Conservation (phyloP, 2,113 vertebrate species). For the Crocuta crocuta region DNA sequence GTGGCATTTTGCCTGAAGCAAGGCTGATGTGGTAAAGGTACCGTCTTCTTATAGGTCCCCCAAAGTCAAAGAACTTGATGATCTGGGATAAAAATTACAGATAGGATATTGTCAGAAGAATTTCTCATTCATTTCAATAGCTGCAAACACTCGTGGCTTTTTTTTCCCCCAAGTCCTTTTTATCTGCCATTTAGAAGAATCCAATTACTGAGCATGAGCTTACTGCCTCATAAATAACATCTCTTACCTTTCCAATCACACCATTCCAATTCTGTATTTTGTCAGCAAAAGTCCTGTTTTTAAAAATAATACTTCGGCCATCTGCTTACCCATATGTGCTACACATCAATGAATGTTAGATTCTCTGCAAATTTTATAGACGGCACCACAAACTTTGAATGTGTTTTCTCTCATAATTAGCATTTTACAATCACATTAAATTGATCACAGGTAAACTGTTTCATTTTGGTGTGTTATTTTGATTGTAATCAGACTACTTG, state of each 20-base stretch:
- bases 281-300: constrained; percentile 85
- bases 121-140: constrained; percentile 3
- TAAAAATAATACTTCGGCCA: constrained; percentile 85
- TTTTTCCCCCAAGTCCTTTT: constrained; percentile 22
- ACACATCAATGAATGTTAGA: constrained; percentile 79
- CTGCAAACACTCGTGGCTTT: neutral
- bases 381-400: constrained; percentile 71
- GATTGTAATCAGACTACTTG: constrained; percentile 82
- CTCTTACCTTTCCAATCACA: constrained; percentile 82
- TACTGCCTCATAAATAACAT: constrained; percentile 79
- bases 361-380: constrained; percentile 83
- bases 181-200: constrained; percentile 78
- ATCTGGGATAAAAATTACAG: neutral
- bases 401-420: constrained; percentile 82
- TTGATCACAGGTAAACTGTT: constrained; percentile 86
- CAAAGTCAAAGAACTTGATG: neutral
- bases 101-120: constrained; percentile 27
- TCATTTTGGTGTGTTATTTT: constrained; percentile 86
- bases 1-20: neutral
- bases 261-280: constrained; percentile 83
- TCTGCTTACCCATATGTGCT: constrained; percentile 84
- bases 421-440: constrained; percentile 84
- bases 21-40: neutral
- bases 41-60: neutral
- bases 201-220: constrained; percentile 68